These are phyloP conservation scores for Nannobrachium achirus DNA, from an alignment of 2,113 vertebrate species.

Conservation along the genomic window DNA sequence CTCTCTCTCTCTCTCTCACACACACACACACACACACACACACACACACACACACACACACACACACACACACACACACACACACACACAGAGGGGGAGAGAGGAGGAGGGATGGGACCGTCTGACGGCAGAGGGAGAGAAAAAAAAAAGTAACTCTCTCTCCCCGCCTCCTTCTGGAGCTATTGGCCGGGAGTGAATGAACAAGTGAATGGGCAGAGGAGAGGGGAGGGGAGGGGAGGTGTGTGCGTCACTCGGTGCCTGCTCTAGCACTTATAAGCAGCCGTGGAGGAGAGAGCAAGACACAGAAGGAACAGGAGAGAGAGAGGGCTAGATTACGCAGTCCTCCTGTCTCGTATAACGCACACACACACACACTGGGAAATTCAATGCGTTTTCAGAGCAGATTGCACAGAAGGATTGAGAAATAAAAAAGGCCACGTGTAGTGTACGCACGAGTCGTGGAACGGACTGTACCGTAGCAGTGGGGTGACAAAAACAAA, in stretches of 20 bases:
- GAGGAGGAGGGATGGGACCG: background rate
- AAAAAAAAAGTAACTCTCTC: background rate
- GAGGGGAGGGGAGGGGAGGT: conserved; percentile 22
- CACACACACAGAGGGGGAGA: background rate
- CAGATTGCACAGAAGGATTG: background rate
- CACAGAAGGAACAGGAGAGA: conserved; percentile 10
- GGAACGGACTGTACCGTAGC: background rate
- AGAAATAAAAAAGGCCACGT: no score
- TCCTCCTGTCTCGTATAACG: background rate
- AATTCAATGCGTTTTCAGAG: conserved; percentile 43
- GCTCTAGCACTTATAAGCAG: conserved; percentile 58
- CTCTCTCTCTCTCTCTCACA: no score
- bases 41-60: no score
- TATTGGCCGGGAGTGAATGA: conserved; percentile 50
- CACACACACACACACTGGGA: conserved; percentile 38
- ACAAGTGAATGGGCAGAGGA: conserved; percentile 35
- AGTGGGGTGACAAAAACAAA: no score
- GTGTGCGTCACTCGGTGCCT: conserved; percentile 55
- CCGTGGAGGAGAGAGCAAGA: conserved; percentile 25
- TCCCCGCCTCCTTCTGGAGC: conserved; percentile 24
- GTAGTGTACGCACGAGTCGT: background rate
- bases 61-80: no score
- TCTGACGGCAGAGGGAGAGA: background rate
- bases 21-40: no score
- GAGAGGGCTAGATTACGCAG: conserved; percentile 38